These are phyloP conservation scores for Cosmia trapezina DNA, from an alignment of 2,888 invertebrate genomes.

Conservation along the genomic window DNA sequence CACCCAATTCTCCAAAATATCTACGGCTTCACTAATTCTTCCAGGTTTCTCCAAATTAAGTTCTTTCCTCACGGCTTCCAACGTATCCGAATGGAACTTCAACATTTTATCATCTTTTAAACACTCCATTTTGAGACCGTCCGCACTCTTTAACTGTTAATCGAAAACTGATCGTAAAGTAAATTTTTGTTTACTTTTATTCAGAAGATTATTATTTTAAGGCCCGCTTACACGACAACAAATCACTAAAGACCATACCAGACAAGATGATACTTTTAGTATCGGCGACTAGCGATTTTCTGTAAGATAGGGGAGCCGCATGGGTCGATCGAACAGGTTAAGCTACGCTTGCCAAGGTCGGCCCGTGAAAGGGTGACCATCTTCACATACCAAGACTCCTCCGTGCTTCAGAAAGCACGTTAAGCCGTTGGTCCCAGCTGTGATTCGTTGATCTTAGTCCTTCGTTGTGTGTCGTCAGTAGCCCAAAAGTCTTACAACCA, in stretches of 20 bases:
- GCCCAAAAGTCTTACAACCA: not conserved
- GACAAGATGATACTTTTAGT: not conserved
- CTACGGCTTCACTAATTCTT: constrained; percentile 71
- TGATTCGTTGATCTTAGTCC: not conserved
- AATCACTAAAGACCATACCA: not conserved
- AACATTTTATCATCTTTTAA: constrained; percentile 59
- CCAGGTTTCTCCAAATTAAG: constrained; percentile 68
- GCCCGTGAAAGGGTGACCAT: not conserved
- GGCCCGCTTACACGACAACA: not conserved
- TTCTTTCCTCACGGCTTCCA: constrained; percentile 69
- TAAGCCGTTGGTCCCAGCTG: no score
- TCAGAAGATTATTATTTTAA: not conserved
- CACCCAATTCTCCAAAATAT: constrained; percentile 76
- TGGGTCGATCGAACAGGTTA: no score
- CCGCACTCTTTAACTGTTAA: constrained; percentile 23
- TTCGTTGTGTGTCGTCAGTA: not conserved
- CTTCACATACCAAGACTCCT: not conserved
- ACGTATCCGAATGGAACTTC: constrained; percentile 63
- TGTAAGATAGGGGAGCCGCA: not conserved
- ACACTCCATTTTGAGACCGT: constrained; percentile 61
- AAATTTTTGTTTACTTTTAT: constrained; percentile 32
- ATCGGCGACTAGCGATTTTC: not conserved
- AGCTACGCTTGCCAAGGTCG: not conserved
- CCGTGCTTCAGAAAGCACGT: not conserved
- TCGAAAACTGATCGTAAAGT: constrained; percentile 15